Evolutionary conservation across 2,888 invertebrate species (phyloP).

Genomic region (Trissolcus japonicus): DNA sequence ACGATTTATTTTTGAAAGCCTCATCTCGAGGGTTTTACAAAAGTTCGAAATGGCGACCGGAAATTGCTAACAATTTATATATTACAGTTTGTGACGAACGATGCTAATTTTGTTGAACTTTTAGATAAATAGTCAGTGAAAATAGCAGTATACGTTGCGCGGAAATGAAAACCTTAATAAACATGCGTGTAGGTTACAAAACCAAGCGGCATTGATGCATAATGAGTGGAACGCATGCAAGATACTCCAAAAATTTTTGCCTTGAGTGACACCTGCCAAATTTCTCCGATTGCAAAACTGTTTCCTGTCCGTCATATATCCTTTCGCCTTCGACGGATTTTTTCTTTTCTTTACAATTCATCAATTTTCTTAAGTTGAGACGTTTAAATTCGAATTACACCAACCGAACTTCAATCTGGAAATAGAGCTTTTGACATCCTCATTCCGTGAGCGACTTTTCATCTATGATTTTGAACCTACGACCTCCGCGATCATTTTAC

Average conservation of each 20-base stretch:
- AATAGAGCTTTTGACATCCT: too few species aligned
- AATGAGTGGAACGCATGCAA: slow-evolving; percentile 36
- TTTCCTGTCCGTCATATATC: slow-evolving; percentile 10
- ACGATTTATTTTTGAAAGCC: too few species aligned
- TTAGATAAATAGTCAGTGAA: slow-evolving; percentile 27
- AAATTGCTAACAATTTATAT: slow-evolving; percentile 10
- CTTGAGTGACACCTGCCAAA: slow-evolving; percentile 43
- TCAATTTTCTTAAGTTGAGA: too few species aligned
- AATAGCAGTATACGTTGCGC: slow-evolving; percentile 22
- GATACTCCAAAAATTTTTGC: slow-evolving; percentile 29
- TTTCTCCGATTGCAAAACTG: slow-evolving; percentile 26
- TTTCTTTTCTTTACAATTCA: too few species aligned
- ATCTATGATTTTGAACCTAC: not conserved
- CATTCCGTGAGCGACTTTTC: not conserved
- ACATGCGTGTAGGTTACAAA: slow-evolving; percentile 34
- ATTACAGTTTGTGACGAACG: slow-evolving; percentile 9
- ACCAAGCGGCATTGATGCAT: slow-evolving; percentile 27
- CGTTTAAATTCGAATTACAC: not conserved
- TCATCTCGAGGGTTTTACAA: too few species aligned
- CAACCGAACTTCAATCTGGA: not conserved
- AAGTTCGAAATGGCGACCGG: too few species aligned
- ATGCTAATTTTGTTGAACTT: slow-evolving; percentile 13
- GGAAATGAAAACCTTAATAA: slow-evolving; percentile 22
- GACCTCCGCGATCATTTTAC: slow-evolving; percentile 2
- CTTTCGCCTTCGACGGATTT: not conserved